phyloP scores from a whole-genome alignment of 1,140 invertebrate genomes.

The Temnothorax curvispinosus region DNA sequence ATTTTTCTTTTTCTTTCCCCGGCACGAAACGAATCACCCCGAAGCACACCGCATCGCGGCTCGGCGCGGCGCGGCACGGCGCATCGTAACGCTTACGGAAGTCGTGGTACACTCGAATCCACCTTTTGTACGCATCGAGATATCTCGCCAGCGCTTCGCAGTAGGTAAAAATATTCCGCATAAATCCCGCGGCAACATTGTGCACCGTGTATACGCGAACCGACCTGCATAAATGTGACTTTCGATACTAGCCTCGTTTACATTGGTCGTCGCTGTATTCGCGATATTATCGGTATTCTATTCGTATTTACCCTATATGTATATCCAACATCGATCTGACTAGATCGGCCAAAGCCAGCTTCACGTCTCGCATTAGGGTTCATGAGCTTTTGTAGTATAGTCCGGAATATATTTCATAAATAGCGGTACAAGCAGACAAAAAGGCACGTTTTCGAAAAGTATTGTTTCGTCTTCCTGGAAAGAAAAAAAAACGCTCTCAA shows the following conservation, averaged over 20 bases:
- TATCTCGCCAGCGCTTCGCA: constrained; percentile 23
- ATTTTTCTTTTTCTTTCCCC: constrained; percentile 42
- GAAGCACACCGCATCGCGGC: constrained; percentile 29
- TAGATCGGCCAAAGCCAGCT: not conserved
- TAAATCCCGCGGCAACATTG: constrained; percentile 68
- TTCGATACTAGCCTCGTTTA: constrained; percentile 34
- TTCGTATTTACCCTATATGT: constrained; percentile 75
- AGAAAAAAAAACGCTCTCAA: not conserved
- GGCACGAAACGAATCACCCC: constrained; percentile 58
- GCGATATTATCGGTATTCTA: constrained; percentile 80
- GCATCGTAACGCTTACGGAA: constrained; percentile 42
- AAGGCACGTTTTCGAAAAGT: not conserved
- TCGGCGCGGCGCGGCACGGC: not conserved
- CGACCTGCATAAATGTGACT: not conserved
- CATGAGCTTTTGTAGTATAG: not conserved
- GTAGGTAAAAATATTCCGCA: constrained; percentile 71
- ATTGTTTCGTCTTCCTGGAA: not conserved
- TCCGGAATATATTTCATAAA: not conserved
- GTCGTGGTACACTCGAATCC: constrained; percentile 23
- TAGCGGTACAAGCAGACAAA: not conserved
- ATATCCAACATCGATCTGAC: constrained; percentile 41
- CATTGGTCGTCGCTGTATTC: constrained; percentile 40
- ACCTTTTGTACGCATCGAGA: constrained; percentile 47
- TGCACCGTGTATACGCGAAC: constrained; percentile 25
- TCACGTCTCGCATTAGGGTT: not conserved